Base-by-base conservation (phyloP, 2,888 invertebrate genomes). In the Drosophila anceps region DNA sequence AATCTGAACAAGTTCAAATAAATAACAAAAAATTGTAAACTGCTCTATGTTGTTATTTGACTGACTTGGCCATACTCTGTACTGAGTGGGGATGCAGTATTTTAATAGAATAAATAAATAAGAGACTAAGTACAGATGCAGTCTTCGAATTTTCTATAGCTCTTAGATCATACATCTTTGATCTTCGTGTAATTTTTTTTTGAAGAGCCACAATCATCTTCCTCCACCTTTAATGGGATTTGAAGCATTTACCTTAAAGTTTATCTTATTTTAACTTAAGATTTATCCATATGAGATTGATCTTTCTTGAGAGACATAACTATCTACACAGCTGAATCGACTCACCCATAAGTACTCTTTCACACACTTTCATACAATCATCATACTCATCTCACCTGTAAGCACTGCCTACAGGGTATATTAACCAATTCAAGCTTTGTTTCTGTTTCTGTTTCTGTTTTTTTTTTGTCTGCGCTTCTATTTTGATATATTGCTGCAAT, bases 401-500 rank as follows among this genome's bases (percentile, higher is more conserved):
- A 4, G 13, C 33, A 4, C 7, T 5, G 9, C 15, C 20, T 8
- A 18, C 29, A 27, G 54, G 54, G 54, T 54, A 54, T 39, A 2
- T 13, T 8, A 39, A 39, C 57, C 80, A 63, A 70, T 65, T 76
- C 48, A 13, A 43, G 39, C 46, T 39, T n/a, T 44, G 31, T 37
- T 48, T 65, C 44, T 60, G 33, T 53, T 20, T 43, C 29, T 37
- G 24, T 58, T 53, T 53, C 20, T 27, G 12, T 35, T 43, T 41
- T 10, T 35, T 43, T 41, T 10, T 8, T 9, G 10, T 50, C 46
- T 41, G 48, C 53, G 48, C 53, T 60, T 64, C 70, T 73, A 77
- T 71, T 83, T 89, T 84, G 84, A 89, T 84, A 81, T 80, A 84
- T 89, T 59, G 73, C 81, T 44, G 86, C 88, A 85, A 84, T 84